These are phyloP conservation scores for Vanessa atalanta DNA, from an alignment of 1,140 invertebrate genomes.

Conservation along the genomic window DNA sequence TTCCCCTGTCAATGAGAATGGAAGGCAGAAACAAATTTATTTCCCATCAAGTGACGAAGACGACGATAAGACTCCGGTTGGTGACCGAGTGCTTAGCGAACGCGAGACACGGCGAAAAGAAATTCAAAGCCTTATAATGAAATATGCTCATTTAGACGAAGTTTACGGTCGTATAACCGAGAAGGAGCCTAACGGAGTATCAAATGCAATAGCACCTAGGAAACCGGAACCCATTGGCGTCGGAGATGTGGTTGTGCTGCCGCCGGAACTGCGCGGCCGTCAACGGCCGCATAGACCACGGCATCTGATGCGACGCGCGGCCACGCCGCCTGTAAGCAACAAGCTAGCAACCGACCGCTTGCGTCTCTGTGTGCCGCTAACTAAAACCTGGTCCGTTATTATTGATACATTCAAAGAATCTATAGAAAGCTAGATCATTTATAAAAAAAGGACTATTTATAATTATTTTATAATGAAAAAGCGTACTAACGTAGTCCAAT, in stretches of 20 bases:
- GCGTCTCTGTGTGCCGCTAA: slow-evolving; percentile 75
- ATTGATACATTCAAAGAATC: slow-evolving; percentile 36
- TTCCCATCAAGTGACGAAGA: slow-evolving; percentile 77
- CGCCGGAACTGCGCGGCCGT: slow-evolving; percentile 69
- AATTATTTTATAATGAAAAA: neutral
- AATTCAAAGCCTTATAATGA: slow-evolving; percentile 89
- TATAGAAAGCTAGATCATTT: neutral
- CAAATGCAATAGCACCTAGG: slow-evolving; percentile 43
- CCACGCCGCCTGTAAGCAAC: slow-evolving; percentile 81
- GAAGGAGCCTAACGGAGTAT: slow-evolving; percentile 54
- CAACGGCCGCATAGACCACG: slow-evolving; percentile 70
- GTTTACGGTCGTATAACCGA: slow-evolving; percentile 79
- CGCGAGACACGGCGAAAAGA: slow-evolving; percentile 89
- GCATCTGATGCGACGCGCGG: slow-evolving; percentile 68
- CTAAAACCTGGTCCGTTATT: slow-evolving; percentile 67
- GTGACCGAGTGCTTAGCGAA: slow-evolving; percentile 83
- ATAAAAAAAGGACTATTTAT: too few species aligned
- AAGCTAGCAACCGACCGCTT: slow-evolving; percentile 67
- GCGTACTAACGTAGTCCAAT: slow-evolving; percentile 14
- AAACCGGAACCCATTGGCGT: slow-evolving; percentile 69
- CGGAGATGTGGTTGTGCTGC: slow-evolving; percentile 65
- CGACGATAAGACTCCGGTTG: slow-evolving; percentile 79
- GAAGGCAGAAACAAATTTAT: slow-evolving; percentile 79
- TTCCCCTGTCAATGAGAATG: slow-evolving; percentile 60
- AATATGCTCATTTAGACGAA: slow-evolving; percentile 88